Conservation (phyloP, 1,140 invertebrate genomes). For the Procambarus clarkii region DNA sequence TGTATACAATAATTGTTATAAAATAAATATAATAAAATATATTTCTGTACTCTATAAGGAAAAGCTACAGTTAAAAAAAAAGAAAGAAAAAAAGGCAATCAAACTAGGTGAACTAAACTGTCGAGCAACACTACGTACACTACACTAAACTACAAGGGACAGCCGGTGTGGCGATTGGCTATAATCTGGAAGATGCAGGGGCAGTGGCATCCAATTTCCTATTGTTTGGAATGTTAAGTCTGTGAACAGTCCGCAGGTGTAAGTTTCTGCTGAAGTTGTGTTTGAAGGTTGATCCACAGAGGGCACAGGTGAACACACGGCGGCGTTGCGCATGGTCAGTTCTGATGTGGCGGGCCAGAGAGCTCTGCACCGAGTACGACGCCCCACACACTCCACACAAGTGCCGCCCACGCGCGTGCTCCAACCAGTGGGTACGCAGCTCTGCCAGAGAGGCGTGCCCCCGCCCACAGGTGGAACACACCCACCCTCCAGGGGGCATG, state of each 20-base stretch:
- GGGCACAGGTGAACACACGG: conserved; percentile 58
- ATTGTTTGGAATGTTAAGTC: conserved; percentile 67
- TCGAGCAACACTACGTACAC: conserved; percentile 59
- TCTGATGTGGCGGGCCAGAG: conserved; percentile 58
- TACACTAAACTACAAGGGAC: conserved; percentile 64
- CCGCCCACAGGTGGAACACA: conserved; percentile 56
- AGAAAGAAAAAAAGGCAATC: conserved; percentile 11
- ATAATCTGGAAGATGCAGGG: conserved; percentile 48
- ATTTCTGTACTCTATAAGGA: background rate
- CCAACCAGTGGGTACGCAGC: conserved; percentile 51
- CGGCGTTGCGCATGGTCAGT: conserved; percentile 64
- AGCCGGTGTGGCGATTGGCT: conserved; percentile 20
- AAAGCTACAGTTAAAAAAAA: conserved; percentile 7
- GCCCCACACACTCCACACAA: conserved; percentile 58
- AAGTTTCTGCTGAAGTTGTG: conserved; percentile 70
- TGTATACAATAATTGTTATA: conserved; percentile 12
- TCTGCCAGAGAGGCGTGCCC: conserved; percentile 49
- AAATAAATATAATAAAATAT: conserved; percentile 25
- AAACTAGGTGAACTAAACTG: conserved; percentile 24
- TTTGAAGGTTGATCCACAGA: conserved; percentile 66
- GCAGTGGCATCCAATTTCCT: conserved; percentile 47
- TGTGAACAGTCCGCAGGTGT: conserved; percentile 65
- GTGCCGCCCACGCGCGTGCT: conserved; percentile 50
- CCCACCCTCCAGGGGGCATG: conserved; percentile 58
- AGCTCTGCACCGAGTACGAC: conserved; percentile 63